A percentile compares a stretch with the other conserved stretches of the same genome.
Conservation (phyloP, 2,797 vertebrate genomes). For the Xenentodon cancila region DNA sequence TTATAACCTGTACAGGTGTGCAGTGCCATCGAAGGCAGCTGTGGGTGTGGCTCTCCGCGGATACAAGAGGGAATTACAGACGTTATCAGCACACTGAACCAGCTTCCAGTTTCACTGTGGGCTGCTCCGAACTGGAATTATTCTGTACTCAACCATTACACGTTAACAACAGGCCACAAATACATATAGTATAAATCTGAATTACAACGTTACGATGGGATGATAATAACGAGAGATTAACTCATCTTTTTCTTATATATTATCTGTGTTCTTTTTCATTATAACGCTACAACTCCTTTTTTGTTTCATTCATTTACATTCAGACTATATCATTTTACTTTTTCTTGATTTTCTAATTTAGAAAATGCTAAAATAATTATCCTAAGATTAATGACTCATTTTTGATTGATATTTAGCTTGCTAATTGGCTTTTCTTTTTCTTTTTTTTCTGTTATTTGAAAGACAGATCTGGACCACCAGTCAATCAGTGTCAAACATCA, state of each 20-base stretch:
- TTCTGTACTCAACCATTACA: too few relatives aligned
- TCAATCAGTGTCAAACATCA: slow-evolving; percentile 50
- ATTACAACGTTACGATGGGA: too few relatives aligned
- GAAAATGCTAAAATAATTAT: slow-evolving; percentile 29
- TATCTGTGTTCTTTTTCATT: too few relatives aligned
- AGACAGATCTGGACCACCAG: slow-evolving; percentile 71
- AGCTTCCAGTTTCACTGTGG: too few relatives aligned
- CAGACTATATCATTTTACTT: too few relatives aligned
- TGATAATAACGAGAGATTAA: too few relatives aligned
- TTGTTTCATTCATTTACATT: too few relatives aligned
- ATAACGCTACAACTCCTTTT: too few relatives aligned
- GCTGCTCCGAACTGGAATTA: too few relatives aligned
- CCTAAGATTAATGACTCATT: slow-evolving; percentile 48
- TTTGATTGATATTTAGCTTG: slow-evolving; percentile 43
- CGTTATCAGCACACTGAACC: slow-evolving; percentile 51
- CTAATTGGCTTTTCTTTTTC: slow-evolving; percentile 16
- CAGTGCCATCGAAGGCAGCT: slow-evolving; percentile 55
- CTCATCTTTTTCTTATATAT: too few relatives aligned
- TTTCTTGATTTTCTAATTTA: slow-evolving; percentile 22
- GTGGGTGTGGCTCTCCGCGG: slow-evolving; percentile 62
- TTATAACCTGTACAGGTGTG: slow-evolving; percentile 79
- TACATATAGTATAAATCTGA: too few relatives aligned
- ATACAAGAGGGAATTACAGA: slow-evolving; percentile 59
- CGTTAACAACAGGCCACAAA: too few relatives aligned
- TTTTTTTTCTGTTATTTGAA: slow-evolving; percentile 40